Evolutionary conservation across 2,113 vertebrate species (phyloP).

Genomic region (Upupa epops): DNA sequence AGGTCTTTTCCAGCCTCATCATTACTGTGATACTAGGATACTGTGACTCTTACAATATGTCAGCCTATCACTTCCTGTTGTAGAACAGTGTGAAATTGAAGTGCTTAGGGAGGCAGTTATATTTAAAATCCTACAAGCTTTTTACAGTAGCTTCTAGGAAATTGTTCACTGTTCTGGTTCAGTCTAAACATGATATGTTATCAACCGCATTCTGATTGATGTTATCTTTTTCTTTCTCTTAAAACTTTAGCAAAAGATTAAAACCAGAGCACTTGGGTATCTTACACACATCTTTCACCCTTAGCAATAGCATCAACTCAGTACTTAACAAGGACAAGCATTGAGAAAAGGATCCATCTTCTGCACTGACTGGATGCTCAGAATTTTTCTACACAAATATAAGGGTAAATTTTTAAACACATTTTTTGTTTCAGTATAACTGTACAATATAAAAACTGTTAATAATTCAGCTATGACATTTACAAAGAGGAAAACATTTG

Average conservation of each 20-base stretch:
- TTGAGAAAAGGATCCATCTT: not conserved
- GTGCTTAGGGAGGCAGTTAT: not conserved
- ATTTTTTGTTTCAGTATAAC: slow-evolving; percentile 18
- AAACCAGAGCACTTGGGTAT: not conserved
- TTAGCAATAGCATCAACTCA: not conserved
- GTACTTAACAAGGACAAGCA: not conserved
- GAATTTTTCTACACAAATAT: not conserved
- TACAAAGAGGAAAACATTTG: slow-evolving; percentile 13
- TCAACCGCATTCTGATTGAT: not conserved
- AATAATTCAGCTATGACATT: slow-evolving; percentile 41
- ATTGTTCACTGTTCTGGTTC: not conserved
- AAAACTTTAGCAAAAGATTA: not conserved
- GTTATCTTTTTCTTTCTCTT: not conserved
- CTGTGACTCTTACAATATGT: not conserved
- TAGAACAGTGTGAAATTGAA: not conserved
- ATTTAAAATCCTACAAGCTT: not conserved
- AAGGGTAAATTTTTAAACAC: not conserved
- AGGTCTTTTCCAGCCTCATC: too few relatives aligned
- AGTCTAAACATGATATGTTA: not conserved
- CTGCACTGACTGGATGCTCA: not conserved
- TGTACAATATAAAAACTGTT: slow-evolving; percentile 7
- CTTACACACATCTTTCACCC: not conserved
- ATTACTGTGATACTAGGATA: too few relatives aligned
- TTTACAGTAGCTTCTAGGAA: not conserved
- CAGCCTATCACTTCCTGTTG: not conserved